These are phyloP conservation scores for Gryllus longicercus DNA, from an alignment of 2,888 invertebrate genomes.

Conservation along the genomic window DNA sequence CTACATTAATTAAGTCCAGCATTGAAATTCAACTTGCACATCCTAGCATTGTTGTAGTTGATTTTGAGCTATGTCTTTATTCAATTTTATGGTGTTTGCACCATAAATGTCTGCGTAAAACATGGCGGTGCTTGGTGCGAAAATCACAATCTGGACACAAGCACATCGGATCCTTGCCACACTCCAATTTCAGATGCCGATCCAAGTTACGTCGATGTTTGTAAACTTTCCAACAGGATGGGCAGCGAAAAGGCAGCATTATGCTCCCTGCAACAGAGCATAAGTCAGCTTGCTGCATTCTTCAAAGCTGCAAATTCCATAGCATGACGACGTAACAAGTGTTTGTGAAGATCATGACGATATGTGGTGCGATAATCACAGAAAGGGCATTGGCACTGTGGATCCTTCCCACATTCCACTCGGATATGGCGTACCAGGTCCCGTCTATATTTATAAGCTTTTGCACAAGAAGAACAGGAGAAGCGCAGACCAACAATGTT, in stretches of 20 bases:
- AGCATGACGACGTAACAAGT: conserved; percentile 28
- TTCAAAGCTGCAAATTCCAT: not conserved
- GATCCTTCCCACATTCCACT: conserved; percentile 43
- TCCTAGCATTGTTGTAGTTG: too few relatives aligned
- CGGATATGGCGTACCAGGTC: conserved; percentile 47
- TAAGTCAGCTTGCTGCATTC: not conserved
- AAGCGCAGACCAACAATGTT: conserved; percentile 49
- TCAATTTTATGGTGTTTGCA: not conserved
- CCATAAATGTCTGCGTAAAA: conserved; percentile 24
- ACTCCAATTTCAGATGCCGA: conserved; percentile 35
- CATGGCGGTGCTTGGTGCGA: conserved; percentile 36
- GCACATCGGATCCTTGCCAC: conserved; percentile 37
- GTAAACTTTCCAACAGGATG: conserved; percentile 35
- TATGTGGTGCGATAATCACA: conserved; percentile 40
- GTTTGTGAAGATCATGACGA: conserved; percentile 39
- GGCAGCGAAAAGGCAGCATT: not conserved
- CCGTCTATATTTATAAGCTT: conserved; percentile 80
- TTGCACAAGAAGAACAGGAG: conserved; percentile 78
- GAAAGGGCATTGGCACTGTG: conserved; percentile 40
- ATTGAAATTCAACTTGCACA: too few relatives aligned
- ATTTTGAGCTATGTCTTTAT: too few relatives aligned
- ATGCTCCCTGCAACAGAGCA: not conserved
- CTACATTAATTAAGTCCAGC: too few relatives aligned
- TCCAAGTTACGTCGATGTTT: conserved; percentile 33
- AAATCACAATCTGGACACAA: conserved; percentile 40